phyloP scores from a whole-genome alignment of 2,888 invertebrate genomes.

The Troides oblongomaculatus region DNA sequence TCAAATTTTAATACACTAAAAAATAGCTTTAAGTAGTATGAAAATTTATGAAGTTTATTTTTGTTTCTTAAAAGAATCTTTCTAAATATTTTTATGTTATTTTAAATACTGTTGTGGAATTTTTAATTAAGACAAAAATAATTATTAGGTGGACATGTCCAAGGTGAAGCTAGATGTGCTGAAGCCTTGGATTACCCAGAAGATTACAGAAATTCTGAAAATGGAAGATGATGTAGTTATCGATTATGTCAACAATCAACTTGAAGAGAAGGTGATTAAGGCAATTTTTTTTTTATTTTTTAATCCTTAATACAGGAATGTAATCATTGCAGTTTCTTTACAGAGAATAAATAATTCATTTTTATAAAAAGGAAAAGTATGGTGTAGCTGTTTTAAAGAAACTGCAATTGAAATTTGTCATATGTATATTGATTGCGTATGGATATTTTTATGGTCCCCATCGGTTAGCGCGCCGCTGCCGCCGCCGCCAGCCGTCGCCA shows the following conservation, averaged over 20 bases:
- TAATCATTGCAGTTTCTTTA: conserved; percentile 79
- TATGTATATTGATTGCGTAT: conserved; percentile 80
- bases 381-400: conserved; percentile 47
- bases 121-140: background rate
- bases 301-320: conserved; percentile 55
- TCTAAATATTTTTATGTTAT: background rate
- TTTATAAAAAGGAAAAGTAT: conserved; percentile 11
- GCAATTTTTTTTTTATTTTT: conserved; percentile 36
- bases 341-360: conserved; percentile 27
- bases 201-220: conserved; percentile 96
- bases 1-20: too few relatives aligned
- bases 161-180: conserved; percentile 98
- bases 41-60: too few relatives aligned
- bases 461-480: conserved; percentile 75
- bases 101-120: background rate
- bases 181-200: conserved; percentile 99
- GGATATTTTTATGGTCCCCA: conserved; percentile 79
- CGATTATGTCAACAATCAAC: conserved; percentile 98
- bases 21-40: too few relatives aligned
- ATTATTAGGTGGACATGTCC: conserved; percentile 92
- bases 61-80: too few relatives aligned
- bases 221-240: conserved; percentile 99
- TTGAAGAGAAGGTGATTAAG: conserved; percentile 92
- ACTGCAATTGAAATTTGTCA: conserved; percentile 74
- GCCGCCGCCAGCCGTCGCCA: conserved; percentile 51